Percentiles rank a stretch among this genome's conserved stretches.
These are phyloP conservation scores for Arenicola marina DNA, from an alignment of 2,888 invertebrate species.

Conservation along the genomic window DNA sequence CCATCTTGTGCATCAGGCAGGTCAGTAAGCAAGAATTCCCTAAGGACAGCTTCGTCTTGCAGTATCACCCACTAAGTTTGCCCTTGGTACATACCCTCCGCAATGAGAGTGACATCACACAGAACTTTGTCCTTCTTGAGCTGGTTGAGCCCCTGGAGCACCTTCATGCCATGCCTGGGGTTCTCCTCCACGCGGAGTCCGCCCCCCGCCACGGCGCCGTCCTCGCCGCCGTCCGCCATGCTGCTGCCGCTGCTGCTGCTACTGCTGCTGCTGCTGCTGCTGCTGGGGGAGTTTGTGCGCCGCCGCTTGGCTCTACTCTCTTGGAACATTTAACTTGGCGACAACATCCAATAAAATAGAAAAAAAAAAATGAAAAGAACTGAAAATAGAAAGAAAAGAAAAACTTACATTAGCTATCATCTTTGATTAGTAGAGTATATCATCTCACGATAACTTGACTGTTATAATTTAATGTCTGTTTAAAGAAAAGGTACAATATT, in stretches of 20 bases:
- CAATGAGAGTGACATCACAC: conserved; percentile 60
- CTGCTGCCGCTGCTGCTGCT: background rate
- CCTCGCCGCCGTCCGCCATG: conserved; percentile 4
- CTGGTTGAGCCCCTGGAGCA: conserved; percentile 57
- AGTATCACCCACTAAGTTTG: background rate
- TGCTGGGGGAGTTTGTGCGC: background rate
- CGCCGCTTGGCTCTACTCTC: conserved; percentile 8
- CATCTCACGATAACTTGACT: too few relatives aligned
- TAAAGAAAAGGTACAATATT: too few relatives aligned
- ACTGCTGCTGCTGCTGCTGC: too few relatives aligned
- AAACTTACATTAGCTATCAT: too few relatives aligned
- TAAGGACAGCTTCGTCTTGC: background rate
- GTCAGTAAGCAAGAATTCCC: too few relatives aligned
- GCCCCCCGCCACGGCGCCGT: background rate
- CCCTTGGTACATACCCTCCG: conserved; percentile 48
- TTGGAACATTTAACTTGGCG: conserved; percentile 11
- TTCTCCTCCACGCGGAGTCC: conserved; percentile 28
- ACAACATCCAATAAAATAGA: too few relatives aligned
- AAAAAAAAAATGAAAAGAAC: too few relatives aligned
- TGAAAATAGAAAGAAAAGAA: too few relatives aligned
- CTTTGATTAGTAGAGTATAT: too few relatives aligned
- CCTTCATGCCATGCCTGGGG: conserved; percentile 57
- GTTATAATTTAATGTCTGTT: too few relatives aligned
- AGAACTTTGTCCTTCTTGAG: conserved; percentile 58
- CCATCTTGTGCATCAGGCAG: too few relatives aligned